Percentiles rank a stretch among this genome's conserved stretches.
phyloP scores from a whole-genome alignment of 2,113 vertebrate species.

The Trochalopteron elliotii region DNA sequence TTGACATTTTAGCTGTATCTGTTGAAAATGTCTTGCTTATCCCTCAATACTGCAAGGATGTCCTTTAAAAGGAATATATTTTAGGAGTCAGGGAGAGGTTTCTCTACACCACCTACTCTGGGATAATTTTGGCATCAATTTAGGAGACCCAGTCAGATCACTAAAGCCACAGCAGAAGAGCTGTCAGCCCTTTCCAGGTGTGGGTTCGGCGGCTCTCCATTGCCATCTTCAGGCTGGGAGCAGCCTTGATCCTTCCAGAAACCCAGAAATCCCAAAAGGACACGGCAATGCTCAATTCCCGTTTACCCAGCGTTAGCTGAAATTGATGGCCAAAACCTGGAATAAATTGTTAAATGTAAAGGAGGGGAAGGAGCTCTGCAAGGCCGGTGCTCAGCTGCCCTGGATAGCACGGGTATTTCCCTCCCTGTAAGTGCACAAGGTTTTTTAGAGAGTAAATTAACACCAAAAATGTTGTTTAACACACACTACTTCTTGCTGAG shows the following conservation, averaged over 20 bases:
- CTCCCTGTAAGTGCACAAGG: neutral
- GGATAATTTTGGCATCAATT: neutral
- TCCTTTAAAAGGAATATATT: neutral
- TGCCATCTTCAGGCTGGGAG: slow-evolving; percentile 55
- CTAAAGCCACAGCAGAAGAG: neutral
- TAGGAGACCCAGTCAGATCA: neutral
- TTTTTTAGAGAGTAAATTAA: neutral
- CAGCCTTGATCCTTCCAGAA: neutral
- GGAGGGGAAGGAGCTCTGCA: neutral
- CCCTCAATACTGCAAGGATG: no score
- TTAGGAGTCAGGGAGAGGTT: neutral
- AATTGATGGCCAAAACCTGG: neutral
- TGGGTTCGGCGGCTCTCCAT: neutral
- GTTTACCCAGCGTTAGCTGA: neutral
- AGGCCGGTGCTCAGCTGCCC: neutral
- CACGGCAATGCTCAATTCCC: neutral
- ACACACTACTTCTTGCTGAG: neutral
- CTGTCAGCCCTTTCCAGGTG: neutral
- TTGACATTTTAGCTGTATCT: neutral
- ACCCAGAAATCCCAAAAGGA: neutral
- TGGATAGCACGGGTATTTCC: rapidly evolving
- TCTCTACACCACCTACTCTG: neutral
- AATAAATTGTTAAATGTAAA: neutral
- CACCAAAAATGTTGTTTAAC: neutral
- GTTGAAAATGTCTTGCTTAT: neutral